Evolutionary conservation across 2,888 invertebrate genomes (phyloP), one percentile per base, ranked within the genome.

Genomic region (Hypercompe scribonia): DNA sequence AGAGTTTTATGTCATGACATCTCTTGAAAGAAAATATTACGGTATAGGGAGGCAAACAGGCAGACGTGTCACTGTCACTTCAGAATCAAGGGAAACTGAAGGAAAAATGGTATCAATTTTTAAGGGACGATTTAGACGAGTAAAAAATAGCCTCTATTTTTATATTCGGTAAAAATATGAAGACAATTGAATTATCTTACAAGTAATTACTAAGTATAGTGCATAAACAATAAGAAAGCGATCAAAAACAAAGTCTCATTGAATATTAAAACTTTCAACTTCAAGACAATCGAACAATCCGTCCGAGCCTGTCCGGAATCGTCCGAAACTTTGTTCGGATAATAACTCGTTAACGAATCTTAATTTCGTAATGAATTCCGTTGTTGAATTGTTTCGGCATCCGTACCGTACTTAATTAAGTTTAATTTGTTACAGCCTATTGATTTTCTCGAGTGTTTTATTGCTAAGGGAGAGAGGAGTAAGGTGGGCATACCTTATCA

Each of bases 311-410:
- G 65, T 69, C 34, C 70, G 63, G 58, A 70, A 74, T 65, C 71
- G 58, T 68, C 58, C 72, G 67, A 39, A 72, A 75, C 67, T 74
- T 70, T 61, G 36, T 71, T 64, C 72, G 77, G 75, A 80, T 83
- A 82, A 84, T 84, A 83, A 85, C 81, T 85, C 84, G 84, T 87
- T 83, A 87, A 85, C 74, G 77, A 77, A 81, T 84, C 80, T 83
- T 82, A 84, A 87, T 86, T 87, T 82, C 61, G 74, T 78, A 85
- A 84, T 84, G 84, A 86, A 86, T 87, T 84, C 80, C 79, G 77
- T 70, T 83, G 82, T 74, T 72, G 79, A 81, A 84, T 84, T 84
- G 85, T 87, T 84, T 76, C 75, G 78, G 70, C 28, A 58, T 76
- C 70, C 73, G 80, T 79, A 72, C 81, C 69, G 65, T 77, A 78